These are phyloP conservation scores for Pseudois nayaur DNA, from an alignment of 2,113 vertebrate genomes.

Conservation along the genomic window DNA sequence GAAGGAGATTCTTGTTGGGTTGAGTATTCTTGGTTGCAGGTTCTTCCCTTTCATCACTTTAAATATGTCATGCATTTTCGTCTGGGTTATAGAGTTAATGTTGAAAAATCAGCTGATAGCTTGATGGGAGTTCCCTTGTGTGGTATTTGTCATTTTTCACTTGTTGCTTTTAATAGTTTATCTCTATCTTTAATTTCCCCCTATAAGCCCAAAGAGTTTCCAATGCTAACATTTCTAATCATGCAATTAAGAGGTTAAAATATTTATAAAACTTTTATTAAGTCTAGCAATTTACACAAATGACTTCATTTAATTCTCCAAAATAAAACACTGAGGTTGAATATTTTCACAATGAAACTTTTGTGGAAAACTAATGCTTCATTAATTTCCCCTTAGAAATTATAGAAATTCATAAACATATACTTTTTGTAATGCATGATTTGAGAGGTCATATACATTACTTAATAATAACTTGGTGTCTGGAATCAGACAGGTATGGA, in stretches of 20 bases:
- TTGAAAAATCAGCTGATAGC: neutral
- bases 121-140: neutral
- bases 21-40: neutral
- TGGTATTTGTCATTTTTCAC: neutral
- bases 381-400: neutral
- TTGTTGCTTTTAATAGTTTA: neutral
- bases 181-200: neutral
- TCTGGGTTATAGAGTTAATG: neutral
- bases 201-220: neutral
- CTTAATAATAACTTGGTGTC: neutral
- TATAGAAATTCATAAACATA: neutral
- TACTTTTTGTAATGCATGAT: neutral
- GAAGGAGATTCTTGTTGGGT: neutral
- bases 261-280: neutral
- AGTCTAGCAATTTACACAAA: neutral
- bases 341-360: neutral
- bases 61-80: neutral
- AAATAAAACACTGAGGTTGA: neutral
- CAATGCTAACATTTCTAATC: neutral
- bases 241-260: neutral
- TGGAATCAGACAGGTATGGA: neutral
- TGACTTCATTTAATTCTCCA: neutral
- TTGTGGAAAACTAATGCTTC: neutral
- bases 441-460: neutral
- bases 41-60: neutral